Evolutionary conservation across 2,113 vertebrate species (phyloP).

Genomic region (Anguilla rostrata): DNA sequence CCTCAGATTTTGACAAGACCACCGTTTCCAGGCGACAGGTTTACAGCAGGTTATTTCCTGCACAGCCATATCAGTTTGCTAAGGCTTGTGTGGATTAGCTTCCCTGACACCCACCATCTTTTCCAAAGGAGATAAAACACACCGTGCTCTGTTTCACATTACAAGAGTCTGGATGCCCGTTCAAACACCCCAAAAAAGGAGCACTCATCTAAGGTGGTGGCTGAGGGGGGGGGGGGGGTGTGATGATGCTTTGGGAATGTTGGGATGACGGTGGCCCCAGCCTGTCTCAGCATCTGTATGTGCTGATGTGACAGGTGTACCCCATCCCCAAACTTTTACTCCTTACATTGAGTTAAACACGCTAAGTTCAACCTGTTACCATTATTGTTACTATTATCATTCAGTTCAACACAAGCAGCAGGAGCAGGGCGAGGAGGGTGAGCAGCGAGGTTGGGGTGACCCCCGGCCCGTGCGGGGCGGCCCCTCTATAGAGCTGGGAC

Average conservation of each 20-base stretch:
- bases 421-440: conserved; percentile 44
- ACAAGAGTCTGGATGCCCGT: neutral
- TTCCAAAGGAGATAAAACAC: neutral
- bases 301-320: too few relatives aligned
- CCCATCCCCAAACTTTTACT: too few relatives aligned
- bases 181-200: neutral
- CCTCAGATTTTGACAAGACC: neutral
- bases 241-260: too few relatives aligned
- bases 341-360: too few relatives aligned
- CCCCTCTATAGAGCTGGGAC: conserved; percentile 44
- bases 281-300: too few relatives aligned
- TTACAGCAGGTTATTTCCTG: neutral
- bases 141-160: neutral
- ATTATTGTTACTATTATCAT: neutral
- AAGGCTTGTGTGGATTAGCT: neutral
- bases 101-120: neutral
- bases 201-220: too few relatives aligned
- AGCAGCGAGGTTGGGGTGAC: conserved; percentile 30
- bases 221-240: too few relatives aligned
- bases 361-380: too few relatives aligned
- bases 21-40: neutral
- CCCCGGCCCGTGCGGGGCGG: conserved; percentile 27
- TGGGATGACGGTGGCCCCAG: too few relatives aligned
- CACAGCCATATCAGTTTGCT: neutral
- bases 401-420: conserved; percentile 55